These are phyloP conservation scores for Hystrix cristata DNA, from an alignment of 2,113 vertebrate genomes.

Conservation along the genomic window DNA sequence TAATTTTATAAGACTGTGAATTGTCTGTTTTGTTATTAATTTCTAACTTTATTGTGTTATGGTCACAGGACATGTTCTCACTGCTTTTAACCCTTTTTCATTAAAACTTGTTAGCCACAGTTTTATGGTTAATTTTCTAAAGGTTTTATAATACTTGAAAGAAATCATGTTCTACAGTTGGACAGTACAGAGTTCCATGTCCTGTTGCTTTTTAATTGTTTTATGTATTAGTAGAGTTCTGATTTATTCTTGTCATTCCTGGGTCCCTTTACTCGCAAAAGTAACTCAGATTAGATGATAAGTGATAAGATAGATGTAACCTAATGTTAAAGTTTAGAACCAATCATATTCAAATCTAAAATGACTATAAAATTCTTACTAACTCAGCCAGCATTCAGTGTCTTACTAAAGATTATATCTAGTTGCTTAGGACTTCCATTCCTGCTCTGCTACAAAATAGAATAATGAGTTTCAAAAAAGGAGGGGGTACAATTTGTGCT, in stretches of 20 bases:
- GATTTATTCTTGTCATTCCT: background rate
- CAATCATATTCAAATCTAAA: slow-evolving; percentile 11
- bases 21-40: slow-evolving; percentile 37
- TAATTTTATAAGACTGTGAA: slow-evolving; percentile 14
- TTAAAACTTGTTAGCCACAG: slow-evolving; percentile 20
- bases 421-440: slow-evolving; percentile 13
- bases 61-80: background rate
- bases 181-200: slow-evolving; percentile 18
- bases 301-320: background rate
- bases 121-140: slow-evolving; percentile 34
- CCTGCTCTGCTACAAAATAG: background rate
- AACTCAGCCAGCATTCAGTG: slow-evolving; percentile 3
- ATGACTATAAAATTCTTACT: background rate
- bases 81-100: slow-evolving; percentile 34
- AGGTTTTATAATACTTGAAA: slow-evolving; percentile 33
- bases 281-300: slow-evolving; percentile 5
- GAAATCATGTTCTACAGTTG: slow-evolving; percentile 7
- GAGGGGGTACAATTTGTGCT: background rate
- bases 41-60: slow-evolving; percentile 55
- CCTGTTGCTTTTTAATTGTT: slow-evolving; percentile 36
- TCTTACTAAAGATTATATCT: slow-evolving; percentile 26
- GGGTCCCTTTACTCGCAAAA: background rate
- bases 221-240: background rate
- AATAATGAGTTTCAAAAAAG: background rate
- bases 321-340: slow-evolving; percentile 40